These are phyloP conservation scores for Nesometra sesokonis DNA, from an alignment of 35 echinoderm and acorn worm species.

Conservation along the genomic window DNA sequence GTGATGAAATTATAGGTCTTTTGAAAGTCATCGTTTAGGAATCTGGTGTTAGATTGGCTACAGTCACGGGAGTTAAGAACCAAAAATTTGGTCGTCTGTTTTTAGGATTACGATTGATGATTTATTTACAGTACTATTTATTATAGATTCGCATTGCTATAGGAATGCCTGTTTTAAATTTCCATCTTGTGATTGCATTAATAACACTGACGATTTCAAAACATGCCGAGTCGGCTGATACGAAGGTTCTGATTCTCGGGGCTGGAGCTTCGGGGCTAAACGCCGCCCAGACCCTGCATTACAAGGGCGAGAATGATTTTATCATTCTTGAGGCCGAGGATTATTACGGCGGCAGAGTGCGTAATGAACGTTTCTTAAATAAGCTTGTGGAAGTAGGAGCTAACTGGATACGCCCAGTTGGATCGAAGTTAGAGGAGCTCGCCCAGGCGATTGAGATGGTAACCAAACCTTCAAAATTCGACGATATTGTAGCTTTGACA, in stretches of 20 bases:
- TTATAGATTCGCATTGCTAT: too few relatives aligned
- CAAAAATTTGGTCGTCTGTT: too few relatives aligned
- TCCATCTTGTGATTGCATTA: neutral
- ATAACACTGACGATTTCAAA: neutral
- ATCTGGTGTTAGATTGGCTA: too few relatives aligned
- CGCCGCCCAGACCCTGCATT: neutral
- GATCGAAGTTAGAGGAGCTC: neutral
- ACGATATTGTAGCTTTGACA: neutral
- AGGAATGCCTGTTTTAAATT: neutral
- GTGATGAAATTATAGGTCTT: neutral
- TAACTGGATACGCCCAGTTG: neutral
- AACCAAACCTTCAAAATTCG: neutral
- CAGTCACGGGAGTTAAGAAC: too few relatives aligned
- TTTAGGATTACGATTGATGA: too few relatives aligned
- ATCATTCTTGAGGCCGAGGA: neutral
- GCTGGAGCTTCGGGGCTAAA: neutral
- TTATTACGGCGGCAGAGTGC: neutral
- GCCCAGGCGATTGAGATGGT: neutral
- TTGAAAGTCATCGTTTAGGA: neutral
- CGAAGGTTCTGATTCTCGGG: conserved; percentile 7
- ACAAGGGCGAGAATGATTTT: neutral
- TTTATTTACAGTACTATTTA: too few relatives aligned
- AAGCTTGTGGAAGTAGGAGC: neutral
- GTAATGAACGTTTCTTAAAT: neutral
- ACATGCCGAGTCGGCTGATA: neutral